A percentile compares a stretch with the other conserved stretches of the same genome.
Conservation (phyloP, 1,140 invertebrate genomes). For the Sminthurides bifidus region DNA sequence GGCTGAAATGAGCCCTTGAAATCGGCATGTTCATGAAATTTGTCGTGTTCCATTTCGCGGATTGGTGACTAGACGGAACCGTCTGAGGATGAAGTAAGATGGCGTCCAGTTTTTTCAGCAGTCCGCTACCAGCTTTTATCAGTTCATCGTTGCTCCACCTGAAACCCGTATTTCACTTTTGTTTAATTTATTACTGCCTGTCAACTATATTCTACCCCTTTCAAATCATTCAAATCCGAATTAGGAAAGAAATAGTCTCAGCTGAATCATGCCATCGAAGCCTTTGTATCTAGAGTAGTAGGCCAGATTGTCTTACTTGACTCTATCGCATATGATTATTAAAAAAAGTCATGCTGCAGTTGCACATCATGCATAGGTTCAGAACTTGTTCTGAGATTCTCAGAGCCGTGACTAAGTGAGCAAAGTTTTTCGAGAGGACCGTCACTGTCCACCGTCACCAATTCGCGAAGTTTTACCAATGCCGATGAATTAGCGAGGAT, state of each 20-base stretch:
- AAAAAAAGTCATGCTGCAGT: no score
- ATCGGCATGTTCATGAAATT: constrained; percentile 3
- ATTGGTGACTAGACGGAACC: neutral
- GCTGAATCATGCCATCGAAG: neutral
- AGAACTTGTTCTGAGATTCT: no score
- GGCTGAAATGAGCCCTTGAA: constrained; percentile 1
- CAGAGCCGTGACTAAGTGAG: no score
- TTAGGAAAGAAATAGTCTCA: neutral
- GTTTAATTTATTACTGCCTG: neutral
- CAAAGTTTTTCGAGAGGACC: no score
- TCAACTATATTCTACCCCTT: neutral
- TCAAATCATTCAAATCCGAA: neutral
- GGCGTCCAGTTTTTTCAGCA: constrained; percentile 3
- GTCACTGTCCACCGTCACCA: no score
- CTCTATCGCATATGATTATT: no score
- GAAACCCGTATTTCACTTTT: neutral
- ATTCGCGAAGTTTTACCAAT: no score
- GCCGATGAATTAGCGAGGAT: no score
- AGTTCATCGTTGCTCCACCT: neutral
- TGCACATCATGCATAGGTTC: no score
- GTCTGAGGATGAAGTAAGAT: constrained; percentile 1
- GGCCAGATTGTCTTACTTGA: no score
- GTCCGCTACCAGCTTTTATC: neutral
- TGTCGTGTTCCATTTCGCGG: neutral
- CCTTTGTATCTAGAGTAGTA: neutral